Conservation (phyloP, 1,140 invertebrate species). For the Sarcophaga peregrina region DNA sequence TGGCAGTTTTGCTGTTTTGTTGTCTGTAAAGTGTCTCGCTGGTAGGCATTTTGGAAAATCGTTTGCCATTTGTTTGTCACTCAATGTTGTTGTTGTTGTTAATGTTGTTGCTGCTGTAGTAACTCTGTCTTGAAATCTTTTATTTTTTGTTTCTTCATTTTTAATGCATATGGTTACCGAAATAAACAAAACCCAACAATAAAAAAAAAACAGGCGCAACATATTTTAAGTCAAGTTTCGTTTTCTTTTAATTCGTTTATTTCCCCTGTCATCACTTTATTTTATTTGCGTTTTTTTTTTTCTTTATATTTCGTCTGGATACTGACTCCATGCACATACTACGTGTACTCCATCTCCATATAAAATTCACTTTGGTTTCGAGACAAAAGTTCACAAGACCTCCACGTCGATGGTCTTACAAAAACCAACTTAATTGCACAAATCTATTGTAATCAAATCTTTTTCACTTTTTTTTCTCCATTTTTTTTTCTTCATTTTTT, state of each 20-base stretch:
- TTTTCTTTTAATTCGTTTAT: conserved; percentile 25
- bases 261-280: conserved; percentile 22
- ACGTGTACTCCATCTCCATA: too few relatives aligned
- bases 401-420: conserved; percentile 57
- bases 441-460: conserved; percentile 25
- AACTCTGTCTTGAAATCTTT: too few relatives aligned
- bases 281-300: background rate
- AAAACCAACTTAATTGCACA: conserved; percentile 41
- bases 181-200: too few relatives aligned
- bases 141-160: background rate
- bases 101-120: background rate
- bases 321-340: too few relatives aligned
- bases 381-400: conserved; percentile 58
- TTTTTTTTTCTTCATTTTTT: too few relatives aligned
- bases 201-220: background rate
- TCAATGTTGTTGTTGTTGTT: conserved; percentile 1
- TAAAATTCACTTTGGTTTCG: background rate
- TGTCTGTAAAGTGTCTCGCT: conserved; percentile 24
- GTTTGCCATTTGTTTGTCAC: conserved; percentile 21
- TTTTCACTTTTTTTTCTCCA: background rate
- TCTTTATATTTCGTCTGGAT: background rate
- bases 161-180: background rate
- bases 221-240: conserved; percentile 20
- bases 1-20: background rate
- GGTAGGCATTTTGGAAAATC: conserved; percentile 21